A percentile compares a stretch with the other conserved stretches of the same genome.
These are phyloP conservation scores for Sebastes taczanowskii DNA, from an alignment of 2,797 vertebrate species.

Conservation along the genomic window DNA sequence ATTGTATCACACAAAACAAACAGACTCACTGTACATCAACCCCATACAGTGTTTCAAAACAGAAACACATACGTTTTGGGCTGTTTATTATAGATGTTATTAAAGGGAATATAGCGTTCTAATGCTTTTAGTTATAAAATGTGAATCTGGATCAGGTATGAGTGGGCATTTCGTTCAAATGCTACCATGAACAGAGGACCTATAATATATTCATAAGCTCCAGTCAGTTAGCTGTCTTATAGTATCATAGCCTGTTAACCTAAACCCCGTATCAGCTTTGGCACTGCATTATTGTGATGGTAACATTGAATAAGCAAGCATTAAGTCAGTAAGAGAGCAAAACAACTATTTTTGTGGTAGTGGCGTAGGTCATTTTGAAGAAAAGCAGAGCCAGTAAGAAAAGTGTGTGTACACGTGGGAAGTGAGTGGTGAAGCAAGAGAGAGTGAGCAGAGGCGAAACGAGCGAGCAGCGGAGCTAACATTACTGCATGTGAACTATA, in stretches of 20 bases:
- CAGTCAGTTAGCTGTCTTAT: background rate
- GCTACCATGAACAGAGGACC: background rate
- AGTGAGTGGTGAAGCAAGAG: too few species aligned
- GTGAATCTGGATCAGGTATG: background rate
- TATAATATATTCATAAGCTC: background rate
- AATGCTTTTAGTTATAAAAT: background rate
- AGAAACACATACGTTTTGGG: background rate
- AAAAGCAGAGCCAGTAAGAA: too few species aligned
- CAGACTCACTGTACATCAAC: background rate
- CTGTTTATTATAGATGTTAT: background rate
- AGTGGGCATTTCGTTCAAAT: background rate
- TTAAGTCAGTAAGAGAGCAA: background rate
- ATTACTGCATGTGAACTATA: too few species aligned
- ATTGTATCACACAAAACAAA: background rate
- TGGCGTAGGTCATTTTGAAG: too few species aligned
- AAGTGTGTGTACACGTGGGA: too few species aligned
- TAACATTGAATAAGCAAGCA: background rate
- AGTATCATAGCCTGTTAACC: background rate
- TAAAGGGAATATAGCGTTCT: background rate
- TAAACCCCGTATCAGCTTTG: background rate
- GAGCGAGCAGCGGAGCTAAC: too few species aligned
- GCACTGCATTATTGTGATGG: background rate
- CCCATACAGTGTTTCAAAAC: background rate
- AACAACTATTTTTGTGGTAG: fast-evolving
- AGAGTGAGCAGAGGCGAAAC: fast-evolving